Evolutionary conservation across 2,113 vertebrate species (phyloP).

Genomic region (Cacatua alba): DNA sequence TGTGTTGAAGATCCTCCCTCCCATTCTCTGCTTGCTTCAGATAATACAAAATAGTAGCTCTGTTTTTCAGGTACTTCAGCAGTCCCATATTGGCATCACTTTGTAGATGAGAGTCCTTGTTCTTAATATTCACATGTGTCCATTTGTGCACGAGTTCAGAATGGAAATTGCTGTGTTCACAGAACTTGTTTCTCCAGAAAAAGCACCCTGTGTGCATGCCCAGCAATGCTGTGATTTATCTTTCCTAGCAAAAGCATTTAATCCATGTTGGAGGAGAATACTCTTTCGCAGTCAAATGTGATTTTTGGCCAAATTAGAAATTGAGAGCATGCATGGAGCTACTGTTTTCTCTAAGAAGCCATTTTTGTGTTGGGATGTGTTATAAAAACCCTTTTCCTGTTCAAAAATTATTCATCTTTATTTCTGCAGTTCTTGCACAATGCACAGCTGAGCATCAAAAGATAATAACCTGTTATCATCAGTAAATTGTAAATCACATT

Average conservation of each 20-base stretch:
- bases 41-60: not conserved
- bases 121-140: not conserved
- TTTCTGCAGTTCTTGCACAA: conserved; percentile 22
- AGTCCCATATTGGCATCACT: not conserved
- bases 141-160: not conserved
- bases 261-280: not conserved
- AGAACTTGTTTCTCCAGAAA: not conserved
- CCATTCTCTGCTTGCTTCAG: not conserved
- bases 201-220: not conserved
- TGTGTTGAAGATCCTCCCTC: not conserved
- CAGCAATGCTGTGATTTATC: not conserved
- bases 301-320: conserved; percentile 5
- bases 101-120: not conserved
- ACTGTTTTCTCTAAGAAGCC: not conserved
- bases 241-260: not conserved
- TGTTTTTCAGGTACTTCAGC: not conserved
- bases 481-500: not conserved
- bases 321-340: not conserved
- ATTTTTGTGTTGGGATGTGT: not conserved
- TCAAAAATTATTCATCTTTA: conserved; percentile 20
- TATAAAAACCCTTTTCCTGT: not conserved
- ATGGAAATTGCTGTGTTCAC: not conserved
- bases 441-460: not conserved
- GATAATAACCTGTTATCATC: conserved; percentile 15
- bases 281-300: not conserved